These are phyloP conservation scores for Meloidogyne chitwoodi DNA, from an alignment of 1,140 invertebrate genomes.

Conservation along the genomic window DNA sequence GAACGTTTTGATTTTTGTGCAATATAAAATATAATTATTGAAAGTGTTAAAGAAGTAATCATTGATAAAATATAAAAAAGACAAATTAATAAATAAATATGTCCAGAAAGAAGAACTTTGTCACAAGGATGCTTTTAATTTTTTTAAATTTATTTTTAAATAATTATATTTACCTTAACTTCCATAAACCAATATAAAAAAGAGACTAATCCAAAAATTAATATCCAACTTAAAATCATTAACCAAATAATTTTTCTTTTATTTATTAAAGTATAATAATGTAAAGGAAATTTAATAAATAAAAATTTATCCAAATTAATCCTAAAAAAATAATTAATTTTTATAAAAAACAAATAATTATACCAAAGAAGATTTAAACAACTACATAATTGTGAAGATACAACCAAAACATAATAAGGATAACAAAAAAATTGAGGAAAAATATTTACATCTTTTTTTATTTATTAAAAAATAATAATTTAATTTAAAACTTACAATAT, in stretches of 20 bases:
- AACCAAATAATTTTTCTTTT: slow-evolving; percentile 38
- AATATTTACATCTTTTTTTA: slow-evolving; percentile 20
- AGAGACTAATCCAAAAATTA: slow-evolving; percentile 31
- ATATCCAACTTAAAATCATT: slow-evolving; percentile 38
- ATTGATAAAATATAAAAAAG: slow-evolving; percentile 47
- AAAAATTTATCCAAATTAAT: slow-evolving; percentile 56
- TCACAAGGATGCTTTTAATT: slow-evolving; percentile 38
- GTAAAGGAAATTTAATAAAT: slow-evolving; percentile 54
- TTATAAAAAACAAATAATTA: not conserved
- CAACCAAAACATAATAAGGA: slow-evolving; percentile 54
- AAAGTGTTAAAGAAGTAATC: slow-evolving; percentile 45
- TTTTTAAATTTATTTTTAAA: slow-evolving; percentile 13
- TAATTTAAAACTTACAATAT: slow-evolving; percentile 26
- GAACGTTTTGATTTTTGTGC: slow-evolving; percentile 47
- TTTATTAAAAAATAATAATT: not conserved
- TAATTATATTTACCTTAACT: slow-evolving; percentile 33
- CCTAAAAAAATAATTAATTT: slow-evolving; percentile 26
- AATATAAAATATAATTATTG: slow-evolving; percentile 54
- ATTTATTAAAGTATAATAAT: slow-evolving; percentile 53
- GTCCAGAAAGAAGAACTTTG: slow-evolving; percentile 21
- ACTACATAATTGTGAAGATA: slow-evolving; percentile 54
- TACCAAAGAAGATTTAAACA: slow-evolving; percentile 56
- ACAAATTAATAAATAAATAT: slow-evolving; percentile 45
- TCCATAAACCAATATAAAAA: slow-evolving; percentile 43
- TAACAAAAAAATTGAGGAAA: slow-evolving; percentile 44